Evolutionary conservation across 2,888 invertebrate genomes (phyloP).

Genomic region (Drepana falcataria): DNA sequence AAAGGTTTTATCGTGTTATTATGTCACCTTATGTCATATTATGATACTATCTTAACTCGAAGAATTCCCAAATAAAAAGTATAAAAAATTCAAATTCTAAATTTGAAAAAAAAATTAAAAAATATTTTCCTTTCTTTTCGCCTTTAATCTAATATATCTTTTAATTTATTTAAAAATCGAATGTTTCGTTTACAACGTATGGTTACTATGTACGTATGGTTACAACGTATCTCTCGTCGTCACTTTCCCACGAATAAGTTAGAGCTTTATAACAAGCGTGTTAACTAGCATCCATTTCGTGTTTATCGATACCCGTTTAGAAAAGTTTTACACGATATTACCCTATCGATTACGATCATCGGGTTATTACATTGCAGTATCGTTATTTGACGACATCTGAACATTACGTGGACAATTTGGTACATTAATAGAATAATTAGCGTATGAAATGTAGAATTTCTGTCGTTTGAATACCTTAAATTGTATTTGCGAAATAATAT

Average conservation of each 20-base stretch:
- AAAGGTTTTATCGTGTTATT: too few relatives aligned
- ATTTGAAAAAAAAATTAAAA: too few relatives aligned
- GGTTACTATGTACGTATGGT: too few relatives aligned
- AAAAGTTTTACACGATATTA: neutral
- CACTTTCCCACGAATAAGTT: slow-evolving; percentile 2
- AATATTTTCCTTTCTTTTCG: too few relatives aligned
- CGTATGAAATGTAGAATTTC: neutral
- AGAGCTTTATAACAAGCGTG: slow-evolving; percentile 2
- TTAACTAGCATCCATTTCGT: neutral
- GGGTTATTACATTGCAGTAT: neutral
- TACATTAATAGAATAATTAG: neutral
- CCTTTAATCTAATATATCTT: too few relatives aligned
- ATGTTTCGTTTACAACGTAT: too few relatives aligned
- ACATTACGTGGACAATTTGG: neutral
- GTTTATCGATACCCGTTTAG: neutral
- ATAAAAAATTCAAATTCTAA: too few relatives aligned
- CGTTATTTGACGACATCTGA: neutral
- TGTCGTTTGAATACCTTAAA: neutral
- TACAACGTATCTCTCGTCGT: neutral
- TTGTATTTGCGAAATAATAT: neutral
- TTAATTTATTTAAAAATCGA: too few relatives aligned
- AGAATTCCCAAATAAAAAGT: too few relatives aligned
- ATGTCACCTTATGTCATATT: too few relatives aligned
- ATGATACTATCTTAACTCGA: too few relatives aligned
- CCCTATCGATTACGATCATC: neutral